Conservation (phyloP, 2,113 vertebrate species). For the Drymodes brunneopygia region DNA sequence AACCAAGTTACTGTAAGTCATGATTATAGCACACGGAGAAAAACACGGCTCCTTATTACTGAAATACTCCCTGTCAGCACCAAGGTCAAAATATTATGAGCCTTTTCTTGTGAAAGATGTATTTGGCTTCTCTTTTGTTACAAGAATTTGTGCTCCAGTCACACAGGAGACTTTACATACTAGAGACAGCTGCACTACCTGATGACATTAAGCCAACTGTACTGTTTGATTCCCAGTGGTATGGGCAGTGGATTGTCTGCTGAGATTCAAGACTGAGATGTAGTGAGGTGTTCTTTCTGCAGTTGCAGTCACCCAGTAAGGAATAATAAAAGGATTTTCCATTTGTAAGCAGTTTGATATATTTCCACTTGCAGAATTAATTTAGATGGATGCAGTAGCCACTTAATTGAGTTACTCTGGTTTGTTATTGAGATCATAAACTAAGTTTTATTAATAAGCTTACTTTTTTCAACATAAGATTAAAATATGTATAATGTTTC, state of each 20-base stretch:
- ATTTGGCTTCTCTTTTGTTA: neutral
- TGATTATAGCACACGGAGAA: neutral
- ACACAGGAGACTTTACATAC: neutral
- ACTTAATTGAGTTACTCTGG: neutral
- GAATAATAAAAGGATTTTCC: neutral
- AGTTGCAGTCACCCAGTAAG: neutral
- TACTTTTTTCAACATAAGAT: neutral
- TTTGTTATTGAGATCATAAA: neutral
- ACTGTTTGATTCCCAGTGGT: neutral
- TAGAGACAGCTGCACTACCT: neutral
- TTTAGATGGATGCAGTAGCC: neutral
- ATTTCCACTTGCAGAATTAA: neutral
- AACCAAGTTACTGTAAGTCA: neutral
- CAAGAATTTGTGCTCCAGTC: neutral
- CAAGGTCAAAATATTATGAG: constrained; percentile 2
- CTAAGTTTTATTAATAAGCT: neutral
- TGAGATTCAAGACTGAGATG: neutral
- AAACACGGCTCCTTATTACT: neutral
- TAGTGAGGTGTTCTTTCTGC: neutral
- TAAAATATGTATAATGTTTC: neutral
- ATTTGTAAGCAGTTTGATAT: neutral
- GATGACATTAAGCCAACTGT: neutral
- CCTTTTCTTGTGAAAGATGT: neutral
- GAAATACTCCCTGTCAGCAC: neutral
- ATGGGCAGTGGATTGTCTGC: neutral